phyloP scores from a whole-genome alignment of 2,797 vertebrate genomes.

The Champsocephalus gunnari region DNA sequence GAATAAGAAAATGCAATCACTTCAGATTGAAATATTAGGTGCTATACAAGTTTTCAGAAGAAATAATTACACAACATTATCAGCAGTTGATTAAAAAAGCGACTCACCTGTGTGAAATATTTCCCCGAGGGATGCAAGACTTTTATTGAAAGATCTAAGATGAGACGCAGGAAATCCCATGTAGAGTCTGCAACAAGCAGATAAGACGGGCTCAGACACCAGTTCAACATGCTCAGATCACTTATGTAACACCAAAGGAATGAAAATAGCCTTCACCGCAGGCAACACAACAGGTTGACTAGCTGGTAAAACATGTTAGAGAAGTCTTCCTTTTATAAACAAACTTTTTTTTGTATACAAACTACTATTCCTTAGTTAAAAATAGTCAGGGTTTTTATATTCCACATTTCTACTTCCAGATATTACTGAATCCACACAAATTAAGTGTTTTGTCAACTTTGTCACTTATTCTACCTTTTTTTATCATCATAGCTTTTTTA shows the following conservation, averaged over 20 bases:
- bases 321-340: too few species aligned
- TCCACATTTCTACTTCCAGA: too few species aligned
- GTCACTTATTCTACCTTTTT: too few species aligned
- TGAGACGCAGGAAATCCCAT: slow-evolving; percentile 97
- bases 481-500: too few species aligned
- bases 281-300: too few species aligned
- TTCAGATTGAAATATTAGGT: background rate
- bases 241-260: background rate
- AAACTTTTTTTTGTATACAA: too few species aligned
- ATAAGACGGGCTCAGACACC: background rate
- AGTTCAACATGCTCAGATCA: background rate
- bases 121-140: slow-evolving; percentile 94
- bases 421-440: too few species aligned
- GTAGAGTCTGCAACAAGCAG: slow-evolving; percentile 88
- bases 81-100: background rate
- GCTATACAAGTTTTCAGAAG: background rate
- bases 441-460: too few species aligned
- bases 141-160: slow-evolving; percentile 97
- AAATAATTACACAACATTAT: background rate
- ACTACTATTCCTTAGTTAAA: too few species aligned
- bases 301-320: too few species aligned
- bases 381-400: too few species aligned
- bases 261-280: too few species aligned
- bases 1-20: background rate
- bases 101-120: slow-evolving; percentile 95